Conservation (phyloP, 2,797 vertebrate species). For the Eulemur rubriventer region DNA sequence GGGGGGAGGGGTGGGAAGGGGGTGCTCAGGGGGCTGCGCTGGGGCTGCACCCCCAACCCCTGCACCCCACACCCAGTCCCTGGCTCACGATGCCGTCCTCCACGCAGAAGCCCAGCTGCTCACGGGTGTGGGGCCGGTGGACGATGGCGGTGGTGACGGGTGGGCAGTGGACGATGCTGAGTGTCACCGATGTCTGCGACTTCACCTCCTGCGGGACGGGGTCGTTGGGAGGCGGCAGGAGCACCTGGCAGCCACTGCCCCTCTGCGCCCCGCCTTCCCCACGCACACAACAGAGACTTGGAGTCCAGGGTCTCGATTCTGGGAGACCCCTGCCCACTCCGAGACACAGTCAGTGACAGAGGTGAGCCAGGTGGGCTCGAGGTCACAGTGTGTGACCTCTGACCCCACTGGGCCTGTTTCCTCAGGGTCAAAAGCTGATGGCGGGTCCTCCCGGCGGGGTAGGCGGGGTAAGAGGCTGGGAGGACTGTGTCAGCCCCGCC, state of each 20-base stretch:
- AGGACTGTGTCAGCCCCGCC: fast-evolving
- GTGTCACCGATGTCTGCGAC: conserved; percentile 90
- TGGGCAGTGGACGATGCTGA: conserved; percentile 96
- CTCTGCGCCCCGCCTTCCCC: background rate
- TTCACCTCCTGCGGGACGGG: conserved; percentile 90
- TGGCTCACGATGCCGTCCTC: conserved; percentile 93
- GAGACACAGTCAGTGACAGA: background rate
- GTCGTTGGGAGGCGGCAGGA: background rate
- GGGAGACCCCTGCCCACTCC: background rate
- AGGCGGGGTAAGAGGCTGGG: fast-evolving
- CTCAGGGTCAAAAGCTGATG: background rate
- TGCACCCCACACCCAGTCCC: fast-evolving
- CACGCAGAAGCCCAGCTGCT: conserved; percentile 97
- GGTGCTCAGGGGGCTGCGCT: fast-evolving
- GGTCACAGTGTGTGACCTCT: background rate
- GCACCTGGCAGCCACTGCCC: background rate
- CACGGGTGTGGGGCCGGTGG: conserved; percentile 91
- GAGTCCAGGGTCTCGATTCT: background rate
- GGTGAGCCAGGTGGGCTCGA: fast-evolving
- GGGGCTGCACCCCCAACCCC: background rate
- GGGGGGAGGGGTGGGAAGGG: background rate
- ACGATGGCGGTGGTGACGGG: conserved; percentile 97
- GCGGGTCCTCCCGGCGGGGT: background rate
- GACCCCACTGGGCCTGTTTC: background rate
- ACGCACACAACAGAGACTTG: background rate